phyloP scores from a whole-genome alignment of 1,140 invertebrate species.

The Trichoplusia ni region DNA sequence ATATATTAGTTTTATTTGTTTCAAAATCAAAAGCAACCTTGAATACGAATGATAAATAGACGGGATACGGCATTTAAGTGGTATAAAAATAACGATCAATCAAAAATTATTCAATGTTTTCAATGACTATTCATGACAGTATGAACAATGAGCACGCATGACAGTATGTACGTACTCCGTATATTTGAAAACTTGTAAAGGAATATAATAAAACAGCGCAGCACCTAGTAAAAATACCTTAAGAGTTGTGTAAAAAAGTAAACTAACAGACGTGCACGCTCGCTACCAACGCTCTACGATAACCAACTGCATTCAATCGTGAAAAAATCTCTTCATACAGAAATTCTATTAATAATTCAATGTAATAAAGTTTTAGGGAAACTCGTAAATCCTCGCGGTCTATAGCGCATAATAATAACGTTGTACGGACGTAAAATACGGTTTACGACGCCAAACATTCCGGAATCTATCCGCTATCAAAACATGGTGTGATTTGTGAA shows the following conservation, averaged over 20 bases:
- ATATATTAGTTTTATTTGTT: constrained; percentile 6
- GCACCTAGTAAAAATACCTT: no score
- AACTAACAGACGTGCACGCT: not conserved
- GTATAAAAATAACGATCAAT: no score
- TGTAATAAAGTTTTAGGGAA: constrained; percentile 49
- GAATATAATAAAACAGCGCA: no score
- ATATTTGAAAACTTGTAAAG: not conserved
- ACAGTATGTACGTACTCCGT: no score
- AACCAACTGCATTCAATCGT: constrained; percentile 6
- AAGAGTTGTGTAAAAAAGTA: not conserved
- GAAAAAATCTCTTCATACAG: not conserved
- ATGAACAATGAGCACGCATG: no score
- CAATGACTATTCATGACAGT: no score
- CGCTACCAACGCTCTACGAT: not conserved
- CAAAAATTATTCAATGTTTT: not conserved
- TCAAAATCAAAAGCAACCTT: no score
- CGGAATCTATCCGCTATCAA: constrained; percentile 45
- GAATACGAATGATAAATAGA: no score
- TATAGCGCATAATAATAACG: constrained; percentile 49
- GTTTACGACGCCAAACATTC: constrained; percentile 61
- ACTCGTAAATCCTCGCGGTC: constrained; percentile 52
- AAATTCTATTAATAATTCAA: constrained; percentile 41
- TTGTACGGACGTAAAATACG: constrained; percentile 57
- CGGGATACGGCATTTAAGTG: not conserved
- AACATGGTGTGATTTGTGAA: constrained; percentile 37